Conservation (phyloP, 2,888 invertebrate genomes). For the Drosophila bunnanda region DNA sequence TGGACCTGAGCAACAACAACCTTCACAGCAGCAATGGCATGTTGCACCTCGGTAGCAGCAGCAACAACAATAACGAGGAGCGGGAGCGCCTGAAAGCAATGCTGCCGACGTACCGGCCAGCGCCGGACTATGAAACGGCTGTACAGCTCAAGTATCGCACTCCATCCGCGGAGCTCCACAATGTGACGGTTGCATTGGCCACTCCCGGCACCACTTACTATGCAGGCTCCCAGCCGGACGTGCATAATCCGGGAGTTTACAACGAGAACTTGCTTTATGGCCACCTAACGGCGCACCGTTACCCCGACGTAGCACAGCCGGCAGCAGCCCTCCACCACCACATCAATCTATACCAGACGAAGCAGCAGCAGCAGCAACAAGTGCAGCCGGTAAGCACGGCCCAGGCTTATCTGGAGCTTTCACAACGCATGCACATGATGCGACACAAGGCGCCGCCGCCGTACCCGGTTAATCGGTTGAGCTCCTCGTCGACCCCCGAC, state of each 20-base stretch:
- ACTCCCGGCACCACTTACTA: constrained; percentile 74
- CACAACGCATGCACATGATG: constrained; percentile 84
- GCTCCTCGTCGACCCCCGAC: constrained; percentile 94
- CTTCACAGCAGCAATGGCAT: constrained; percentile 77
- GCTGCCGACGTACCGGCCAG: constrained; percentile 93
- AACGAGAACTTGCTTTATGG: constrained; percentile 76
- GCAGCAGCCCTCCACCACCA: constrained; percentile 81
- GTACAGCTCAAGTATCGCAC: constrained; percentile 90
- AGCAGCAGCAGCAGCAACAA: constrained; percentile 61
- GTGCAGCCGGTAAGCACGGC: constrained; percentile 47
- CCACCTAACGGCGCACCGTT: constrained; percentile 84
- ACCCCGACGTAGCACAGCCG: constrained; percentile 89
- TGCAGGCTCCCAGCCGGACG: constrained; percentile 90
- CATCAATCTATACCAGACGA: constrained; percentile 66
- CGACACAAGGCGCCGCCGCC: constrained; percentile 92
- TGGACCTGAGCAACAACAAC: constrained; percentile 84
- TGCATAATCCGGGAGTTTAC: constrained; percentile 86
- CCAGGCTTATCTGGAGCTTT: constrained; percentile 79
- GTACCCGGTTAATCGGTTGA: constrained; percentile 91
- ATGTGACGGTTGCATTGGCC: constrained; percentile 73
- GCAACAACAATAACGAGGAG: constrained; percentile 75
- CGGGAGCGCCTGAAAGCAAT: constrained; percentile 88
- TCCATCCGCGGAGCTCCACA: constrained; percentile 85
- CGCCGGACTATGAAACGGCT: constrained; percentile 98
- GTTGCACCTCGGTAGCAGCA: constrained; percentile 52